Evolutionary conservation across 1,140 invertebrate species (phyloP), one percentile per base, ranked within the genome.

Genomic region (Heliconius himera): DNA sequence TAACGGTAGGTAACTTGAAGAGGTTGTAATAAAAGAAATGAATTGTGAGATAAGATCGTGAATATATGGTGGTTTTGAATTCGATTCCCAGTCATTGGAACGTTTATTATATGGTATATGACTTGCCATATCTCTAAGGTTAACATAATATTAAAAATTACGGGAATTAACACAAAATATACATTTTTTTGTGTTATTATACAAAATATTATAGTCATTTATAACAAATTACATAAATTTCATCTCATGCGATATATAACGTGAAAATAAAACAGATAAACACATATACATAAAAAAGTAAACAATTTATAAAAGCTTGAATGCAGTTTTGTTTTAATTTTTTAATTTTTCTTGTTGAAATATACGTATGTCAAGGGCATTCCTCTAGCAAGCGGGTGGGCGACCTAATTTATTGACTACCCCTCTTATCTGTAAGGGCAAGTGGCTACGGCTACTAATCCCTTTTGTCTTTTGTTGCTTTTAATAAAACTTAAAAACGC

Each of bases 371-470:
- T 26, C 26, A 66, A 13, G 60, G 60, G 26, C 74, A 85, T 83
- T 79, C 81, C 70, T 78, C 66, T n/a, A 26, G 51, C 46, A 70
- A 41, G 76, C 74, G 84, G 78, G 77, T 83, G 76, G 78, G 80
- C 82, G 76, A 70, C 13, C 29, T 84, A 73, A 83, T 84, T 83
- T 84, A 86, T 84, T 56, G 79, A 56, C 46, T 79, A 74, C 74
- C 83, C 83, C 81, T 73, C 49, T 85, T 85, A 85, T 85, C 82
- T 75, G 77, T 76, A 74, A 46, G 60, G 41, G 79, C 81, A 85
- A 85, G 82, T 85, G 84, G 79, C 8, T 76, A 56, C 36, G 66
- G 76, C 80, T 83, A 81, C 81, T 83, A 66, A 66, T 66, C 60
- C 13, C 60, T 66, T 16, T 66, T 66, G 26, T 66, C 60, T 66